Base-by-base conservation (phyloP, 2,113 vertebrate genomes). In the Potamarius usumacintae region DNA sequence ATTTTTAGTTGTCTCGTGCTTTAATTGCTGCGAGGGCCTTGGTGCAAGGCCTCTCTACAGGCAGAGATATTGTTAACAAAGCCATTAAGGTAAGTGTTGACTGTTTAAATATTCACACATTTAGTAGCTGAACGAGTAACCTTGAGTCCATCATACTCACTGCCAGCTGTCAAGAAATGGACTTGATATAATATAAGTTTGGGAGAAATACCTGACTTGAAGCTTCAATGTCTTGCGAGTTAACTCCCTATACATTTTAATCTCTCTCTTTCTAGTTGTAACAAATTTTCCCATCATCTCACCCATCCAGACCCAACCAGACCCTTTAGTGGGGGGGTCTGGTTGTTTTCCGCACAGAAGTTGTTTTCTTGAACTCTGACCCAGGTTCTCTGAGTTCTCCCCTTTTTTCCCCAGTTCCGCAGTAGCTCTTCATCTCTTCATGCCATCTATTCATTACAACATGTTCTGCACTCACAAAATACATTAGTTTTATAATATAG, bases 21-120 rank as follows among this genome's bases (percentile, higher is more conserved):
- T 94, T 97, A 60, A 95, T 97, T 82, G 97, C 96, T 10, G 96
- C 96, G 30, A 95, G 96, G 72, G 94, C 96, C 0, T 92, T 98
- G 18, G 94, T 96, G 20, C 96, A 96, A 89, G 96, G 95, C 77
- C 92, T 98, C 89, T 96, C 96, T 27, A 94, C 94, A 0, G 96
- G 96, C 81, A 94, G 95, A 87, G 96, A 96, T 80, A 96, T 97
- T 80, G 95, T 96, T 88, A 96, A 92, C 88, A 96, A 96, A 91
- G 95, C 96, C 4, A 93, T 95, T 58, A 96, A 97, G 96, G 97
- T 97, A 83, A 89, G 50, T 77, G 17, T 69, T 58, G 30, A 77
- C 18, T 4, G 34, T 22, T 74, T 22, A 74, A 48, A 8, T 48
- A 27, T 74, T 77, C 2, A 74, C 48, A 77, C 48, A 52, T n/a